phyloP scores from a whole-genome alignment of 2,888 invertebrate genomes.

The Spialia ferax region DNA sequence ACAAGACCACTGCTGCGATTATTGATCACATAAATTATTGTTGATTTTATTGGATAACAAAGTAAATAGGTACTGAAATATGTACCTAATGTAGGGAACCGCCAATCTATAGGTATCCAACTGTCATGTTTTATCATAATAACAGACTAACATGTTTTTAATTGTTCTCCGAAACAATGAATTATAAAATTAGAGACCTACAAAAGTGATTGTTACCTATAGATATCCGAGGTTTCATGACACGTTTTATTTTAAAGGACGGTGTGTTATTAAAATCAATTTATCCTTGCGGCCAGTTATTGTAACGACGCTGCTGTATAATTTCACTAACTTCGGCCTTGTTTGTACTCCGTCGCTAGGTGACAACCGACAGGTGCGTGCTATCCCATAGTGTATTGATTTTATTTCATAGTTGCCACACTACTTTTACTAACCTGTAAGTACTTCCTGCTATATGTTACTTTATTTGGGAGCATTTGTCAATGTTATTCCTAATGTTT shows the following conservation, averaged over 20 bases:
- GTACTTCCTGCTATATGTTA: not conserved
- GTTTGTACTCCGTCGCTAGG: constrained; percentile 73
- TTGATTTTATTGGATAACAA: too few species aligned
- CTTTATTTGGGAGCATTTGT: not conserved
- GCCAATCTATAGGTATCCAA: too few species aligned
- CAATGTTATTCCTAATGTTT: too few species aligned
- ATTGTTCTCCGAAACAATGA: too few species aligned
- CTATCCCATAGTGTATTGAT: constrained; percentile 68
- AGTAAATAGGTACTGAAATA: too few species aligned
- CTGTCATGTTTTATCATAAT: too few species aligned
- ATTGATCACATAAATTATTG: too few species aligned
- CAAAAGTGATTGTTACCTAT: not conserved
- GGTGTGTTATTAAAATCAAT: constrained; percentile 30
- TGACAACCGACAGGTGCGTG: constrained; percentile 64
- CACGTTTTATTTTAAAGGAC: constrained; percentile 17
- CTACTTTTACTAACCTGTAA: constrained; percentile 30
- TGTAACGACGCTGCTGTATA: constrained; percentile 37
- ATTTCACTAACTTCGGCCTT: constrained; percentile 57
- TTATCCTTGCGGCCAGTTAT: constrained; percentile 23
- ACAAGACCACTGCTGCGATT: too few species aligned
- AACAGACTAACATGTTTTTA: too few species aligned
- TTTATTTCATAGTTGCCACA: constrained; percentile 46
- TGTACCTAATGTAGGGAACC: too few species aligned
- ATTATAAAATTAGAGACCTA: not conserved
- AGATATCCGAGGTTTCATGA: constrained; percentile 6